These are phyloP conservation scores for Drosophila rubida DNA, from an alignment of 2,888 invertebrate genomes.

Conservation along the genomic window DNA sequence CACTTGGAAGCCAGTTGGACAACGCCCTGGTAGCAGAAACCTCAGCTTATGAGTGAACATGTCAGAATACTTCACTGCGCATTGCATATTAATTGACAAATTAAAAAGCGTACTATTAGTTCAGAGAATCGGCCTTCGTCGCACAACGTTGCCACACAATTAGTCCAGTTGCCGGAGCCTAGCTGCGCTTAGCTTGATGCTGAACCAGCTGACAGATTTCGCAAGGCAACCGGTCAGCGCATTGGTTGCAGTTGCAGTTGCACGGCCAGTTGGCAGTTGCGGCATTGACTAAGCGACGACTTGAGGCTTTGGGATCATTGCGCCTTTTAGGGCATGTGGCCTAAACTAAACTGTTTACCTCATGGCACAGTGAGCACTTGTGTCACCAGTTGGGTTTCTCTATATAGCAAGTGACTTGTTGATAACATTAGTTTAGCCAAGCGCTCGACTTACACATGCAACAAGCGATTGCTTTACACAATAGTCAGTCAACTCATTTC, in stretches of 20 bases:
- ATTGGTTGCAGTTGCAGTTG: conserved; percentile 28
- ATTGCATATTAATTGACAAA: conserved; percentile 59
- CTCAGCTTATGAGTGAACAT: neutral
- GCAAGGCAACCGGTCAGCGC: conserved; percentile 63
- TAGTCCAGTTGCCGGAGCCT: conserved; percentile 52
- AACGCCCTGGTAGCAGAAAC: neutral
- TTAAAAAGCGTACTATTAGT: conserved; percentile 36
- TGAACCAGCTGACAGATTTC: conserved; percentile 37
- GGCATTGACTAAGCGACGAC: conserved; percentile 35
- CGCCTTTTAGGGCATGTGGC: conserved; percentile 58
- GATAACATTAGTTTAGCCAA: conserved; percentile 22
- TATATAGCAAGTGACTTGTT: conserved; percentile 21
- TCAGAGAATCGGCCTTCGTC: conserved; percentile 64
- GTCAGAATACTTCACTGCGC: conserved; percentile 19
- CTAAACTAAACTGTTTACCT: conserved; percentile 34
- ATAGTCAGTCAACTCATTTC: conserved; percentile 5
- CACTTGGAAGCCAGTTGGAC: neutral
- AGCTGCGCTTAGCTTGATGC: conserved; percentile 12
- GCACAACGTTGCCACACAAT: conserved; percentile 31
- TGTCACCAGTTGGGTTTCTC: neutral
- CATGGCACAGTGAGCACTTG: conserved; percentile 61
- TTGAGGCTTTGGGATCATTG: conserved; percentile 12
- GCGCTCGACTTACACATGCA: conserved; percentile 51
- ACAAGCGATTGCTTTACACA: conserved; percentile 57
- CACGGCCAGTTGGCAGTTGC: conserved; percentile 26